phyloP scores from a whole-genome alignment of 2,888 invertebrate species.

The Auanema sp. region DNA sequence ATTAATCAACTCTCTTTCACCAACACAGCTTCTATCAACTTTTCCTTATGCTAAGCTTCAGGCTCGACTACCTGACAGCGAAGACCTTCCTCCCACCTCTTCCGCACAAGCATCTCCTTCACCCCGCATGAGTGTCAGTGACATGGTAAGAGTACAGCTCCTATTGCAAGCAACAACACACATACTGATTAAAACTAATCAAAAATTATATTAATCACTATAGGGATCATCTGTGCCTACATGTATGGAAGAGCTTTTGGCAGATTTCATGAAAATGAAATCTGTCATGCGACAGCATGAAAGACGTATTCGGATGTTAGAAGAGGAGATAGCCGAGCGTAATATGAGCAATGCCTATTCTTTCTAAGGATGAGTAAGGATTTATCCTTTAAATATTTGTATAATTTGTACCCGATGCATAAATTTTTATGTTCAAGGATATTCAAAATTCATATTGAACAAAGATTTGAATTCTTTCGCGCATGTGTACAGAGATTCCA shows the following conservation, averaged over 20 bases:
- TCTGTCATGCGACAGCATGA: constrained; percentile 62
- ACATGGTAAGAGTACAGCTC: neutral
- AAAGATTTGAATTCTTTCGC: neutral
- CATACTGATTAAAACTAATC: neutral
- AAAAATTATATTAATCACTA: neutral
- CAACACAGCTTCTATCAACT: neutral
- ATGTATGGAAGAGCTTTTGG: constrained; percentile 48
- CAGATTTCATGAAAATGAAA: constrained; percentile 60
- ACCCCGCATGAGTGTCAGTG: constrained; percentile 18
- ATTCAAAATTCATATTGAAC: neutral
- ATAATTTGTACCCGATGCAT: constrained; percentile 1
- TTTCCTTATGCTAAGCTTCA: neutral
- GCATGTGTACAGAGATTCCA: too few relatives aligned
- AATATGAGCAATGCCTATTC: constrained; percentile 56
- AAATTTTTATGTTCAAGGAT: neutral
- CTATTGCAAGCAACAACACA: neutral
- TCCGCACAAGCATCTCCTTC: constrained; percentile 17
- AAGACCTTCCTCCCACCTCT: constrained; percentile 29
- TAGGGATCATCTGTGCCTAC: constrained; percentile 35
- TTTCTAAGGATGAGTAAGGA: constrained; percentile 18
- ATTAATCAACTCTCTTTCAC: neutral
- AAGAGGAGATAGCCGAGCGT: constrained; percentile 58
- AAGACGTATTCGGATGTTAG: constrained; percentile 60
- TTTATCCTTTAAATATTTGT: neutral
- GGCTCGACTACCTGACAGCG: constrained; percentile 32